Base-by-base conservation (phyloP, 2,797 vertebrate species). In the Lacerta bilineata region DNA sequence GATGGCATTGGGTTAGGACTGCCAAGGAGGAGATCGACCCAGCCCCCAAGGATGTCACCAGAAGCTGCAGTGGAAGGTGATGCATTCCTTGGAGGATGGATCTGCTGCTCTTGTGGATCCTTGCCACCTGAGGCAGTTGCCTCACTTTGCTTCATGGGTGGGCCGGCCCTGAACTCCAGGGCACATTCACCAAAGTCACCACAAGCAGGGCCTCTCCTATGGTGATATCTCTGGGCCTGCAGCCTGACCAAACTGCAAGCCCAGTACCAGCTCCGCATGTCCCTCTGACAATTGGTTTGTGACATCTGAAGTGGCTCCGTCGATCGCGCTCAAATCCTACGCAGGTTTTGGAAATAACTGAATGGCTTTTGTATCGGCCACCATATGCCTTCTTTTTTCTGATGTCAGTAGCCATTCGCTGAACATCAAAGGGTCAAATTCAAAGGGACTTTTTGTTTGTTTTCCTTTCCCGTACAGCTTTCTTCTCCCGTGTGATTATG, bases 341-440 rank as follows among this genome's bases (percentile, higher is more conserved):
- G 46, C 15, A 76, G 17, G 23, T 6, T 81, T 82, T 33, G 36
- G 43, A 41, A 41, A 89, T 83, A 76, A 86, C 9, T 59, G 43
- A 41, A 6, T 80, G 84, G 0, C 6, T 50, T 89, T 72, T 71
- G 75, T 85, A 76, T 17, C 89, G 91, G 66, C 89, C 88, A 90
- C 84, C 92, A 87, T 80, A 87, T 87, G 85, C 80, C 64, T 61
- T 66, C 55, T 29, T 87, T 90, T 33, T 91, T 91, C 84, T 89
- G 84, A 78, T 83, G 87, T 83, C 81, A 85, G 36, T 80, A 5
- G 64, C 36, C 87, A 93, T 93, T 94, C 86, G 79, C 87, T 86
- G 92, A 88, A n/a, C 88, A 92, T 83, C 90, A 85, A 92, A 89
- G 0, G 0, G 33, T 93, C 83, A 39, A 89, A 91, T 85, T 91